These are phyloP conservation scores for Philhelius pedissequus DNA, from an alignment of 2,888 invertebrate species.

Conservation along the genomic window DNA sequence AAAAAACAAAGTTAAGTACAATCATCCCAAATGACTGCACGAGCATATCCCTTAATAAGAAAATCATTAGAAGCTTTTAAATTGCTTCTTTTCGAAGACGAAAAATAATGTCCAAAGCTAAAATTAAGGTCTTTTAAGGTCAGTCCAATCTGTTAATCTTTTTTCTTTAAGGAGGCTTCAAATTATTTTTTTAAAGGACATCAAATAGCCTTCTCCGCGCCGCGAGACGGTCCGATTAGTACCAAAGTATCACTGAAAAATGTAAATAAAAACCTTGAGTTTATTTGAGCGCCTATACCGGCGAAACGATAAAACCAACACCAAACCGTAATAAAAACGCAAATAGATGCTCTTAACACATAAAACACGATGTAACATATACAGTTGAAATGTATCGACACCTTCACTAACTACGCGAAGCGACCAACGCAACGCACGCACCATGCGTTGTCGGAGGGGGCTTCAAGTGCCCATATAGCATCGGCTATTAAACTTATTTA, in stretches of 20 bases:
- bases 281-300: conserved; percentile 53
- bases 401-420: not conserved
- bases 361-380: conserved; percentile 63
- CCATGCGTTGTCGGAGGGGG: not conserved
- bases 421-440: too few relatives aligned
- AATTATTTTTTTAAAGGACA: conserved; percentile 10
- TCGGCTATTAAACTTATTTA: conserved; percentile 54
- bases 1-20: conserved; percentile 1
- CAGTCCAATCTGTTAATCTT: conserved; percentile 35
- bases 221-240: conserved; percentile 25
- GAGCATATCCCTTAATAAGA: not conserved
- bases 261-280: conserved; percentile 47
- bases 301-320: conserved; percentile 63
- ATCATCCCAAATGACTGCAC: conserved; percentile 30
- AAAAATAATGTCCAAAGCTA: not conserved
- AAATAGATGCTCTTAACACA: conserved; percentile 61
- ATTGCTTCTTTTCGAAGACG: conserved; percentile 12
- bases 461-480: conserved; percentile 5
- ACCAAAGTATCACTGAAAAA: conserved; percentile 34
- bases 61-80: conserved; percentile 33
- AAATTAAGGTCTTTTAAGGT: conserved; percentile 19
- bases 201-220: not conserved
- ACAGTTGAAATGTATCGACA: conserved; percentile 39
- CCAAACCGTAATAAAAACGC: conserved; percentile 62
- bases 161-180: not conserved